Evolutionary conservation across 2,888 invertebrate species (phyloP), one percentile per base, ranked within the genome.

Genomic region (Poecilus cupreus): DNA sequence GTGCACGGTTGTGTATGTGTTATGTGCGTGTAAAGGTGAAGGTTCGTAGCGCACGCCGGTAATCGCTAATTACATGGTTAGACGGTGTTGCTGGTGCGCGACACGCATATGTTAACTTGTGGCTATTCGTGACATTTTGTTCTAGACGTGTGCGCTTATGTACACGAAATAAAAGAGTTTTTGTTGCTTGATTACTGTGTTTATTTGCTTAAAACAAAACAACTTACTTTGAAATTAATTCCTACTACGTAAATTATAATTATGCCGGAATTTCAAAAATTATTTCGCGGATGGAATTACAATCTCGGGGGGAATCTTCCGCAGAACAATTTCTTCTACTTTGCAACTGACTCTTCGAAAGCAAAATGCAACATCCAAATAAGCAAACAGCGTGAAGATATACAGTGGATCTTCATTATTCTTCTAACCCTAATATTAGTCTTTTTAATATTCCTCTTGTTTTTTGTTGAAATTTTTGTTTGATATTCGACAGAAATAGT

Each of bases 31-130:
- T 57, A 76, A 76, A 76, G 76, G 76, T 76, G 76, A 76, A 76
- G 76, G 76, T 76, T 76, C 57, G 76, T n/a, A 76, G 54, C 76
- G 57, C 57, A 51, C 76, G 76, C 76, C 76, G 57, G 76, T 76
- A 76, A 76, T 76, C 76, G 76, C 57, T 76, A 76, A 76, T 76
- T 76, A 76, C 76, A 76, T 76, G 76, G 54, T 57, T 76, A 51
- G 51, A n/a, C 39, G 76, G 76, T 57, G 57, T 54, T 76, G 76
- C 18, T 32, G 10, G 20, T 49, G 57, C 76, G 76, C 76, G 76
- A 76, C 76, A 76, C 76, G 76, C 76, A 76, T 76, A 76, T 37
- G 54, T 76, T 76, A 54, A 76, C 76, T 76, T 54, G 20, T 57
- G 76, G 76, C 76, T 16, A 57, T 76, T 76, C 76, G 54, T 76